Percentiles rank a stretch among this genome's conserved stretches.
Conservation (phyloP, 2,888 invertebrate species). For the Chrysina gloriosa region DNA sequence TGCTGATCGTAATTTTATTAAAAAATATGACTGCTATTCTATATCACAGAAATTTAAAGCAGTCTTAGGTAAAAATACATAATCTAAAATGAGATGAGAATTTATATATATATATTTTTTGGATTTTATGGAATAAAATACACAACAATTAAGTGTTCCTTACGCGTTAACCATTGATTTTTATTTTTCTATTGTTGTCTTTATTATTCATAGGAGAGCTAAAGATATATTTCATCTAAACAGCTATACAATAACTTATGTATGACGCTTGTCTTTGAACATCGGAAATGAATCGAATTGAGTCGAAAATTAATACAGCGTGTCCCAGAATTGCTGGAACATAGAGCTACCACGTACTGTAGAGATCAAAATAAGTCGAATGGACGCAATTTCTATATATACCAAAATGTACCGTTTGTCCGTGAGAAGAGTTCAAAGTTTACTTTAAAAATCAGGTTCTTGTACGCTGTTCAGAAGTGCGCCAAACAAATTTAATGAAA, state of each 20-base stretch:
- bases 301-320: too few relatives aligned
- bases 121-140: slow-evolving; percentile 4
- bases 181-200: not conserved
- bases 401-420: too few relatives aligned
- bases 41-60: slow-evolving; percentile 52
- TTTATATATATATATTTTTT: slow-evolving; percentile 9
- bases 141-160: slow-evolving; percentile 4
- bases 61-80: slow-evolving; percentile 51
- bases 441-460: too few relatives aligned
- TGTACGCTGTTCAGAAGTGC: too few relatives aligned
- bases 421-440: too few relatives aligned
- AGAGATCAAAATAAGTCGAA: too few relatives aligned
- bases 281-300: too few relatives aligned
- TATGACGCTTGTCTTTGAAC: too few relatives aligned
- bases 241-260: not conserved
- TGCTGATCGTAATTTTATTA: slow-evolving; percentile 45
- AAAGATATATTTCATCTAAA: not conserved
- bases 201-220: not conserved
- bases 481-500: too few relatives aligned
- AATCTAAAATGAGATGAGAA: slow-evolving; percentile 39
- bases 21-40: slow-evolving; percentile 51
- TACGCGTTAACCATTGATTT: not conserved
- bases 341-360: too few relatives aligned
- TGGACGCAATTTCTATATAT: too few relatives aligned
- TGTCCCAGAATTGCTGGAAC: too few relatives aligned